These are phyloP conservation scores for Mystacides longicornis DNA, from an alignment of 2,888 invertebrate genomes.

Conservation along the genomic window DNA sequence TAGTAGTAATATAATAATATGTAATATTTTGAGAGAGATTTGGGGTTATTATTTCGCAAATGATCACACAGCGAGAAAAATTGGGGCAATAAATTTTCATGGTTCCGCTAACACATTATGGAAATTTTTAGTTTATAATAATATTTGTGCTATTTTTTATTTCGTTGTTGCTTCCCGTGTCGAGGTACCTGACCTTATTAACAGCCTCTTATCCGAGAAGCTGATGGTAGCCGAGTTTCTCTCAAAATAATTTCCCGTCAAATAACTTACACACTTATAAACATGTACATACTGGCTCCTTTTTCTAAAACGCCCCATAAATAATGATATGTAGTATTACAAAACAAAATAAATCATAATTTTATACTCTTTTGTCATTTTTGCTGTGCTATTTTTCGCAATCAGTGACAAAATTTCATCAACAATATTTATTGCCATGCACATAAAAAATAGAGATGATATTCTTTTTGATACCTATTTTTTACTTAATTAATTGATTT, in stretches of 20 bases:
- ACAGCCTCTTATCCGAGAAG: too few species aligned
- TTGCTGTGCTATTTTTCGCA: too few species aligned
- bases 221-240: too few species aligned
- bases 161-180: not conserved
- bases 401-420: too few species aligned
- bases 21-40: not conserved
- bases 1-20: too few species aligned
- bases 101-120: conserved; percentile 2
- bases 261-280: not conserved
- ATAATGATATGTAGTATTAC: not conserved
- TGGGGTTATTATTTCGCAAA: not conserved
- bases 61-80: conserved; percentile 1
- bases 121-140: conserved; percentile 5
- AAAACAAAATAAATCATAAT: not conserved
- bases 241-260: not conserved
- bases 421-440: too few species aligned
- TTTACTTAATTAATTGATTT: too few species aligned
- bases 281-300: not conserved
- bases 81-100: conserved; percentile 3
- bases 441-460: too few species aligned
- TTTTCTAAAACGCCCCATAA: not conserved
- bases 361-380: not conserved
- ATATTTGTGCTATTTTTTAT: not conserved
- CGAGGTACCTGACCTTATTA: too few species aligned
- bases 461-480: too few species aligned